A percentile compares a stretch with the other conserved stretches of the same genome.
These are phyloP conservation scores for Melanotaenia boesemani DNA, from an alignment of 2,797 vertebrate genomes.

Conservation along the genomic window DNA sequence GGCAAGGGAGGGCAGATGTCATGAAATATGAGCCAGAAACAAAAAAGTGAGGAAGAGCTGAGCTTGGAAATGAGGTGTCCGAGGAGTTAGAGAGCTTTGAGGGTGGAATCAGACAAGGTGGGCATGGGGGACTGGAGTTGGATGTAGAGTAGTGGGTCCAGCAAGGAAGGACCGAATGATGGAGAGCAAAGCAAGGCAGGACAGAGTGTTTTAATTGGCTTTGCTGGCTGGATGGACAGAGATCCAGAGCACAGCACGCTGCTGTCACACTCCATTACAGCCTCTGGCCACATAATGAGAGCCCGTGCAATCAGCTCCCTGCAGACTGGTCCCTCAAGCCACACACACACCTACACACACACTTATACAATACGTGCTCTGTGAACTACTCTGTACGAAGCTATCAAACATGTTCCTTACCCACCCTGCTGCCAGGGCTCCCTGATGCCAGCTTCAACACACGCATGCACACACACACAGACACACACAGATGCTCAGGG, in stretches of 20 bases:
- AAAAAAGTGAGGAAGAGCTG: constrained; percentile 34
- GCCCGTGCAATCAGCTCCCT: constrained; percentile 90
- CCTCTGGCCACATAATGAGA: constrained; percentile 92
- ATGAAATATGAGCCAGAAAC: constrained; percentile 56
- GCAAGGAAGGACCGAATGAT: constrained; percentile 60
- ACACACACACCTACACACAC: constrained; percentile 33
- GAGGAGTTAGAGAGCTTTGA: constrained; percentile 42
- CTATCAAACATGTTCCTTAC: constrained; percentile 50
- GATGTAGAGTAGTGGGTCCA: constrained; percentile 43
- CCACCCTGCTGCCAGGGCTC: constrained; percentile 53
- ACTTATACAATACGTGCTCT: constrained; percentile 36
- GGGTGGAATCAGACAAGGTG: constrained; percentile 36
- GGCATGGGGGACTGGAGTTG: constrained; percentile 43
- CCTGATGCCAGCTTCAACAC: constrained; percentile 45
- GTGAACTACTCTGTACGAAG: constrained; percentile 49
- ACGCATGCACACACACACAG: constrained; percentile 26
- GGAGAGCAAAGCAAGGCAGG: constrained; percentile 66
- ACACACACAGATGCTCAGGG: background rate
- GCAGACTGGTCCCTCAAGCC: constrained; percentile 83
- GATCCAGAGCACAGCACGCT: constrained; percentile 88
- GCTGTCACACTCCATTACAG: constrained; percentile 98
- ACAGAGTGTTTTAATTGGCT: constrained; percentile 92
- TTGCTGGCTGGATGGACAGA: constrained; percentile 89
- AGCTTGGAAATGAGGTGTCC: constrained; percentile 26
- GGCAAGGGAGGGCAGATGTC: constrained; percentile 35